Percentiles rank a stretch among this genome's conserved stretches.
These are phyloP conservation scores for Eudyptes chrysolophus DNA, from an alignment of 2,113 vertebrate species.

Conservation along the genomic window DNA sequence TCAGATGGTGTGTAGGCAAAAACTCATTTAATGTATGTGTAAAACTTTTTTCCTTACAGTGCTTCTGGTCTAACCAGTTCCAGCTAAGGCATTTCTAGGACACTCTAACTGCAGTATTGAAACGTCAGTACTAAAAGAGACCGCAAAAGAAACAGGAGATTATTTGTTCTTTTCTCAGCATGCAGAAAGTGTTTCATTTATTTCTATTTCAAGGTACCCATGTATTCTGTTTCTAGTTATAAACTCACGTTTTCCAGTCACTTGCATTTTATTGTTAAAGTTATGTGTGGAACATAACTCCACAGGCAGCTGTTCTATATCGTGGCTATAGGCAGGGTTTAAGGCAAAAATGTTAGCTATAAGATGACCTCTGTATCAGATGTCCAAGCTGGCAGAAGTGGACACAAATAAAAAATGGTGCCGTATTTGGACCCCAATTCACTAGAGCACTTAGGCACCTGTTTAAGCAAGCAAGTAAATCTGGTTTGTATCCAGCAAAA, in stretches of 20 bases:
- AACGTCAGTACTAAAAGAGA: neutral
- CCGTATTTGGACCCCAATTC: neutral
- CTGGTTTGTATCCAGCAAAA: conserved; percentile 29
- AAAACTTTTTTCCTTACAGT: neutral
- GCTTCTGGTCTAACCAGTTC: neutral
- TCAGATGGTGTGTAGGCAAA: neutral
- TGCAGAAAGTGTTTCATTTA: conserved; percentile 21
- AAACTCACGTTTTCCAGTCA: neutral
- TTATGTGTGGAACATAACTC: conserved; percentile 29
- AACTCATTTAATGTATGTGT: neutral
- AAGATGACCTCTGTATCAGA: conserved; percentile 41
- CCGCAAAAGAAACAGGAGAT: neutral
- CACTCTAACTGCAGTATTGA: neutral
- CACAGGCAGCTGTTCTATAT: conserved; percentile 43
- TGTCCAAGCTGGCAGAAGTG: conserved; percentile 27
- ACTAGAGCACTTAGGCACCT: conserved; percentile 24
- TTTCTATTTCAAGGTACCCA: conserved; percentile 37
- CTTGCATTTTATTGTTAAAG: conserved; percentile 58
- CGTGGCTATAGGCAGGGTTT: conserved; percentile 12
- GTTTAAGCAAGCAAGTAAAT: conserved; percentile 26
- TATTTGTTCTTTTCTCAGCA: conserved; percentile 11
- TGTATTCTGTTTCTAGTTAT: conserved; percentile 45
- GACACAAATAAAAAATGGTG: conserved; percentile 23
- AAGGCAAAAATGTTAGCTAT: conserved; percentile 36
- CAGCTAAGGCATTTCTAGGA: neutral